Evolutionary conservation across 1,140 invertebrate species (phyloP).

Genomic region (Rhagoletis zephyria): DNA sequence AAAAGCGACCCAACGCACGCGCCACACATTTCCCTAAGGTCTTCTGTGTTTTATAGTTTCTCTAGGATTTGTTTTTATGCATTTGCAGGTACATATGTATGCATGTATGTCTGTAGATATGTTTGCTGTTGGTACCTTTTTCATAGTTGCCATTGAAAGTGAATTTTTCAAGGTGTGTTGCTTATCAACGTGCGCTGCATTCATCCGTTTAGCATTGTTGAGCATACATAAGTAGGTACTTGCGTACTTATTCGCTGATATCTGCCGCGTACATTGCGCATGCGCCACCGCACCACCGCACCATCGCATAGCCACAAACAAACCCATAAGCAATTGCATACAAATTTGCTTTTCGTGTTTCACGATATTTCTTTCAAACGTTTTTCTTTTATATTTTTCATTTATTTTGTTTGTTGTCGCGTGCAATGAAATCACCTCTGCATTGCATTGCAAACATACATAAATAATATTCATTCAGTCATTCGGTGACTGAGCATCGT

Average conservation of each 20-base stretch:
- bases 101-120: no score
- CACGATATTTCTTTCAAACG: not conserved
- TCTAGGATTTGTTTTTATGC: not conserved
- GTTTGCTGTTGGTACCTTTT: no score
- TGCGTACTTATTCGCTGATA: no score
- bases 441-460: not conserved
- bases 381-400: not conserved
- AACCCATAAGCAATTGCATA: slow-evolving; percentile 18
- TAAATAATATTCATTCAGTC: not conserved
- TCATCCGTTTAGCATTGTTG: not conserved
- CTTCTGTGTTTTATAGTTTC: not conserved
- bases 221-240: not conserved
- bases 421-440: not conserved
- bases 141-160: slow-evolving; percentile 2
- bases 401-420: not conserved
- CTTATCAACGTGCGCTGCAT: slow-evolving; percentile 22
- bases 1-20: no score
- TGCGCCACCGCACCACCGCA: slow-evolving; percentile 19
- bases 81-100: no score
- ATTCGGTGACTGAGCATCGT: not conserved
- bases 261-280: slow-evolving; percentile 1
- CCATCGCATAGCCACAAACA: not conserved
- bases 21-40: not conserved
- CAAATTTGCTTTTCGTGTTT: slow-evolving; percentile 24
- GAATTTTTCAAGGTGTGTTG: slow-evolving; percentile 12